phyloP scores from a whole-genome alignment of 1,140 invertebrate genomes.

The Eumaeus atala region DNA sequence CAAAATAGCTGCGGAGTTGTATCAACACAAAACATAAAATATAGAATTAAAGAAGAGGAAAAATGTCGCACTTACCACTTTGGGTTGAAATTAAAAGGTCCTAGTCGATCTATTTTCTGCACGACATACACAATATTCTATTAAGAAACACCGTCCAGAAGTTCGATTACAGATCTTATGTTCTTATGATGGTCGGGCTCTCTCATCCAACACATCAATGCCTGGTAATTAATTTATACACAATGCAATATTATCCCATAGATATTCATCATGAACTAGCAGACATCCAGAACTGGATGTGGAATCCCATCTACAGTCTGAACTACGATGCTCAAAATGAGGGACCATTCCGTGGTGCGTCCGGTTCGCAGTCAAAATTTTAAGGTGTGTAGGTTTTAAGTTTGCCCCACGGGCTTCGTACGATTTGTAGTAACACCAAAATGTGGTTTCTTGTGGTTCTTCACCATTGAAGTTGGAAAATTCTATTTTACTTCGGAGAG shows the following conservation, averaged over 20 bases:
- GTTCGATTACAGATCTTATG: not conserved
- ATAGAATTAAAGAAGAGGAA: too few species aligned
- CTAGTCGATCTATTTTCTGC: not conserved
- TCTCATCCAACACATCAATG: too few species aligned
- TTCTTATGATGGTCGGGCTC: not conserved
- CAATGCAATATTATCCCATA: slow-evolving; percentile 2
- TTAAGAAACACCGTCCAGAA: not conserved
- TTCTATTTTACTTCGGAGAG: too few species aligned
- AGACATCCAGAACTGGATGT: slow-evolving; percentile 7
- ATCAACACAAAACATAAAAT: too few species aligned
- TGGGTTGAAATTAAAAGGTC: not conserved
- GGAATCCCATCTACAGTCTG: slow-evolving; percentile 4
- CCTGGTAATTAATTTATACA: not conserved
- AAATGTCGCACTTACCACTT: not conserved
- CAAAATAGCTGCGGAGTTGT: not conserved
- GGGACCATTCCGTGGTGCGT: not conserved
- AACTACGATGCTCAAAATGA: not conserved
- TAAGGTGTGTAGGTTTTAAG: not conserved
- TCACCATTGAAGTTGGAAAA: too few species aligned
- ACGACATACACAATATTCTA: not conserved
- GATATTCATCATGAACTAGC: not conserved
- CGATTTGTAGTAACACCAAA: too few species aligned
- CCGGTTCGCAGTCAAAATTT: not conserved
- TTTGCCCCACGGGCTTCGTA: too few species aligned
- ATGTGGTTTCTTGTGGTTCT: too few species aligned